Evolutionary conservation across 2,888 invertebrate genomes (phyloP).

Genomic region (Tholera decimalis): DNA sequence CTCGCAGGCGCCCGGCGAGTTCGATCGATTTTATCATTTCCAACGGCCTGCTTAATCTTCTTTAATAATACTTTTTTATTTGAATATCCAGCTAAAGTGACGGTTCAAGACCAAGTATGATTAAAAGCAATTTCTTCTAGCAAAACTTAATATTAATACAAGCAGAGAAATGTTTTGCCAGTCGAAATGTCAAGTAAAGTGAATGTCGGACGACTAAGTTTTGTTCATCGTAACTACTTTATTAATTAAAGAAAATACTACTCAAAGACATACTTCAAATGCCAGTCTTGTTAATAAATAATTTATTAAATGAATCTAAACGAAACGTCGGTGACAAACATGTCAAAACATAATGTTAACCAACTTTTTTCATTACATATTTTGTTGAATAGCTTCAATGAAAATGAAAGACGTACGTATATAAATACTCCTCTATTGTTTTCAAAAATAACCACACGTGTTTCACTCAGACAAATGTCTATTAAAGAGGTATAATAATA

Average conservation of each 20-base stretch:
- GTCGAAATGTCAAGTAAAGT: conserved; percentile 16
- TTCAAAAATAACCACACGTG: conserved; percentile 28
- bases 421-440: conserved; percentile 37
- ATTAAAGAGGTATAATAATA: conserved; percentile 20
- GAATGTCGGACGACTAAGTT: conserved; percentile 9
- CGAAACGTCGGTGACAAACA: neutral
- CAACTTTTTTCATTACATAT: conserved; percentile 14
- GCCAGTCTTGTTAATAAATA: too few relatives aligned
- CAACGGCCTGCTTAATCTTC: conserved; percentile 68
- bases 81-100: conserved; percentile 44
- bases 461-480: conserved; percentile 17
- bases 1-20: conserved; percentile 74
- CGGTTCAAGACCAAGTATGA: conserved; percentile 10
- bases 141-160: conserved; percentile 11
- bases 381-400: neutral
- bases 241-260: too few relatives aligned
- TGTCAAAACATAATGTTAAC: neutral
- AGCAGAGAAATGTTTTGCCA: neutral
- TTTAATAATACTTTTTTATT: conserved; percentile 66
- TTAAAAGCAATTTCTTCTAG: conserved; percentile 18
- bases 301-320: too few relatives aligned
- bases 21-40: conserved; percentile 79
- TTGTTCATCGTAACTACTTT: neutral
- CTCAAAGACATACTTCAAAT: too few relatives aligned
- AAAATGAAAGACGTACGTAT: conserved; percentile 1